These are phyloP conservation scores for Pseudomyrmex flavicornis DNA, from an alignment of 1,140 invertebrate genomes.

Conservation along the genomic window DNA sequence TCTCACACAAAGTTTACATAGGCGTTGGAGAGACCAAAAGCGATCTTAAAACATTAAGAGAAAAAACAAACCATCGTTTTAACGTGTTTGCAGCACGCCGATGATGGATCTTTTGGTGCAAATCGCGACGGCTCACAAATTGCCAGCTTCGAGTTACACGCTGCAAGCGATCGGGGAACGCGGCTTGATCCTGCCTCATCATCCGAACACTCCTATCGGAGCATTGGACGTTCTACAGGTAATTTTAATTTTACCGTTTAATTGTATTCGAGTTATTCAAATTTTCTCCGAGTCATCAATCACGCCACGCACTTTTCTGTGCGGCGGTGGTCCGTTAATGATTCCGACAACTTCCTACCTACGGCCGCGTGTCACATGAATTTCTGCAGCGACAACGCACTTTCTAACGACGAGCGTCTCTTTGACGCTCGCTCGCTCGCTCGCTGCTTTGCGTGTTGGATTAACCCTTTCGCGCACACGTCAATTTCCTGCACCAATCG, in stretches of 20 bases:
- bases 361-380: constrained; percentile 32
- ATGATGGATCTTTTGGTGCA: constrained; percentile 94
- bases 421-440: constrained; percentile 19
- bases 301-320: too few species aligned
- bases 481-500: constrained; percentile 19
- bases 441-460: constrained; percentile 13
- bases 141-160: constrained; percentile 90
- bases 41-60: too few species aligned
- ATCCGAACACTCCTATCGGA: constrained; percentile 93
- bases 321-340: constrained; percentile 5
- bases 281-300: too few species aligned
- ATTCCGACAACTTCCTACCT: constrained; percentile 30
- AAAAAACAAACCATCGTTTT: constrained; percentile 13
- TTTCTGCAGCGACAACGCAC: constrained; percentile 48
- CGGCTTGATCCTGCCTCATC: constrained; percentile 89
- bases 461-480: constrained; percentile 28
- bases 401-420: constrained; percentile 43
- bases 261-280: too few species aligned
- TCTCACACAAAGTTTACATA: too few species aligned
- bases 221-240: constrained; percentile 87
- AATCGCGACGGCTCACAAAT: constrained; percentile 90
- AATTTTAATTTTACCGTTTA: constrained; percentile 32
- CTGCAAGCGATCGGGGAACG: constrained; percentile 89
- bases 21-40: too few species aligned
- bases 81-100: constrained; percentile 88